These are phyloP conservation scores for fruit fly (Drosophila melanogaster) DNA, from an alignment of 1,140 invertebrate species.

Conservation along the genomic window DNA sequence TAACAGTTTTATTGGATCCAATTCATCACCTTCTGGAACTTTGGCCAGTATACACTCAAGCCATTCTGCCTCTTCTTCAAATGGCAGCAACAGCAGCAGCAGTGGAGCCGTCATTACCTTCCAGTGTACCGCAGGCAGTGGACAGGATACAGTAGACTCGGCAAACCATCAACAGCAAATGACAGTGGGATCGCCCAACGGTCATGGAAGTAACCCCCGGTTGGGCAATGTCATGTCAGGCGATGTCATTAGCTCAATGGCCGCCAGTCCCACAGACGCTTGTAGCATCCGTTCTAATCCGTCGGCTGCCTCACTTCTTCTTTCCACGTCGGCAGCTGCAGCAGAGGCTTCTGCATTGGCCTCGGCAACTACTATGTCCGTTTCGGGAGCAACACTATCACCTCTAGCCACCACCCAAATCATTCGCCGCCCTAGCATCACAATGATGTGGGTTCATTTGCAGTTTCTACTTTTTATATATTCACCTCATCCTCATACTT, in stretches of 20 bases:
- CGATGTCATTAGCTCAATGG: slow-evolving; percentile 75
- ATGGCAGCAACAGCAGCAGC: slow-evolving; percentile 76
- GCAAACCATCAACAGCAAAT: slow-evolving; percentile 39
- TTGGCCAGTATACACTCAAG: slow-evolving; percentile 77
- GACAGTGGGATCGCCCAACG: slow-evolving; percentile 70
- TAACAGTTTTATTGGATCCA: slow-evolving; percentile 33
- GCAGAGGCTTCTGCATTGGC: slow-evolving; percentile 66
- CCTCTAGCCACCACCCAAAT: slow-evolving; percentile 82
- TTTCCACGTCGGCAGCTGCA: slow-evolving; percentile 71
- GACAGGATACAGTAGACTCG: slow-evolving; percentile 54
- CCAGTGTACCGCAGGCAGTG: slow-evolving; percentile 52
- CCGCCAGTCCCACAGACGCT: slow-evolving; percentile 82
- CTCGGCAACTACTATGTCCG: slow-evolving; percentile 59
- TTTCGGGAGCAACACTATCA: slow-evolving; percentile 74
- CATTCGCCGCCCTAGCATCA: slow-evolving; percentile 82
- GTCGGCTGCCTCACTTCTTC: slow-evolving; percentile 79
- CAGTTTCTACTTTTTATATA: slow-evolving; percentile 3
- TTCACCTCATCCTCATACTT: slow-evolving; percentile 38
- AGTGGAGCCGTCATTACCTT: slow-evolving; percentile 75
- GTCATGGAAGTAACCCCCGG: slow-evolving; percentile 62
- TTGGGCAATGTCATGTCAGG: slow-evolving; percentile 60
- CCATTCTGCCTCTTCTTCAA: slow-evolving; percentile 77
- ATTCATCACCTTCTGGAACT: slow-evolving; percentile 70
- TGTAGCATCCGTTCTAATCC: slow-evolving; percentile 84
- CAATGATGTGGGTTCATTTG: slow-evolving; percentile 81